Evolutionary conservation across 2,113 vertebrate genomes (phyloP).

Genomic region (Cochlearius cochlearius): DNA sequence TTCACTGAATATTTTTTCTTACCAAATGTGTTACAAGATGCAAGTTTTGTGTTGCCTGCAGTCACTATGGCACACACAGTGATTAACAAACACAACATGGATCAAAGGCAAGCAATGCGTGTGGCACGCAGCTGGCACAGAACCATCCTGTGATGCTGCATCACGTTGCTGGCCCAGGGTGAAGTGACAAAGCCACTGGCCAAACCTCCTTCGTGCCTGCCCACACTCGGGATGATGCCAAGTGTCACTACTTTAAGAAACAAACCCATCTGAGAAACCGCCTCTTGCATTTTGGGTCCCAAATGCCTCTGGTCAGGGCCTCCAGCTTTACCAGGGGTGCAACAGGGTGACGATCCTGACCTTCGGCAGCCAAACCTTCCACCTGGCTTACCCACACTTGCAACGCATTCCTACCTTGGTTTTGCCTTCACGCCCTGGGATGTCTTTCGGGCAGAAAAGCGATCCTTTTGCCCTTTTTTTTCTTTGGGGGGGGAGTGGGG

Average conservation of each 20-base stretch:
- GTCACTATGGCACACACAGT: background rate
- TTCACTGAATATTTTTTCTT: background rate
- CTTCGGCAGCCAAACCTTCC: background rate
- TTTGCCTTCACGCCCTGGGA: background rate
- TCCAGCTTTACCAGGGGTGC: accelerated
- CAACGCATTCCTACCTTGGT: background rate
- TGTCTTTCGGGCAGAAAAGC: background rate
- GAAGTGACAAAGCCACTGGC: background rate
- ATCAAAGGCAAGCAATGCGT: accelerated
- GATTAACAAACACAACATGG: background rate
- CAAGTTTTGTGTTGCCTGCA: background rate
- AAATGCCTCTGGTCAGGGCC: background rate
- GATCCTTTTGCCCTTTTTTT: background rate
- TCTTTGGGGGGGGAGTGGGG: no score
- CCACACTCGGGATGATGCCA: accelerated
- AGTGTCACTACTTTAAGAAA: background rate
- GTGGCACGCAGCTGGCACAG: accelerated
- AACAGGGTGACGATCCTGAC: accelerated
- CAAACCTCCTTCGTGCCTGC: background rate
- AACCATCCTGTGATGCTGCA: background rate
- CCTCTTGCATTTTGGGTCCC: accelerated
- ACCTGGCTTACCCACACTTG: accelerated
- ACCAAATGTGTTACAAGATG: accelerated
- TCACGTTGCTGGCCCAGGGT: accelerated
- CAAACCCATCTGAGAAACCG: accelerated